Base-by-base conservation (phyloP, 2,888 invertebrate genomes). In the Xiphydria camelus region DNA sequence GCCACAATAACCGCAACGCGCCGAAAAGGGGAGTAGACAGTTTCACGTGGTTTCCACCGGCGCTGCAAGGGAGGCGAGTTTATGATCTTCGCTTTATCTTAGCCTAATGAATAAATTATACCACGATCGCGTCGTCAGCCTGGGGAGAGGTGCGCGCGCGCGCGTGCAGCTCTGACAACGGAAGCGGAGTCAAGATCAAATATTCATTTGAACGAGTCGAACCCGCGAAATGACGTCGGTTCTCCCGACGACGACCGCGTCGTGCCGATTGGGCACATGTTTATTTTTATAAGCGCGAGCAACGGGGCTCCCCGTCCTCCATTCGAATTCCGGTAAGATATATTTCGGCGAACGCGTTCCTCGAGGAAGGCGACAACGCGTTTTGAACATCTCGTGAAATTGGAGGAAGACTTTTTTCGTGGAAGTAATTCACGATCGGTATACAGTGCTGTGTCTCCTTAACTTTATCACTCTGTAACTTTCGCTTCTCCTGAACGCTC, bases 71-170 rank as follows among this genome's bases (percentile, higher is more conserved):
- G 34, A 7, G 4, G 18, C 9, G 37, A 55, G 44, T 59, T 62
- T 61, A 62, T 54, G 59, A 55, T 45, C 42, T 31, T 18, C 34
- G 35, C 37, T 63, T 62, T 59, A 62, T 37, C 55, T n/a, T n/a
- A 61, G 43, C 26, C 31, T 46, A 49, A 60, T 61, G 61, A 62
- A 61, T 61, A 61, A 61, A 49, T 60, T 56, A 58, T 34, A 31
- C 25, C n/a, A n/a, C 34, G 5, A 12, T 9, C 12, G n/a, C n/a
- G n/a, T n/a, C n/a, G 29, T 7, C 5, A 12, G 29, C n/a, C n/a
- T 12, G 9, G 12, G 14, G 15, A 29, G 7, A 12, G n/a, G n/a
- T n/a, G n/a, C n/a, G n/a, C n/a, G n/a, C n/a, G n/a, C n/a, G n/a
- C n/a, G n/a, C n/a, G n/a, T n/a, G n/a, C n/a, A n/a, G n/a, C n/a